phyloP scores from a whole-genome alignment of 2,797 vertebrate species.

The Aphelocoma californica region DNA sequence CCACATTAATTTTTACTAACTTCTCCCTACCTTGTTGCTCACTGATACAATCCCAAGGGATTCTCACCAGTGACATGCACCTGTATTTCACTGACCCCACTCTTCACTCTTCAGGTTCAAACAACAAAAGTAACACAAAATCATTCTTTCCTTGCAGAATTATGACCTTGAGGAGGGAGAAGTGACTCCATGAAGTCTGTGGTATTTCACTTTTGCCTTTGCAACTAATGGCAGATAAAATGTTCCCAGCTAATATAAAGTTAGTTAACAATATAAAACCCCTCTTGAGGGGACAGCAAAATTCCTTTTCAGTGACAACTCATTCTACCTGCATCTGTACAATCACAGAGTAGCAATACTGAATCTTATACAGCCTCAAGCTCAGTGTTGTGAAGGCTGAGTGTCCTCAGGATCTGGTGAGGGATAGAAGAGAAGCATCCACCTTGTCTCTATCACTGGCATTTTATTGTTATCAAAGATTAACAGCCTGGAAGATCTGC shows the following conservation, averaged over 20 bases:
- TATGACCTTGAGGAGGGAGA: background rate
- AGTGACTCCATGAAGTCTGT: background rate
- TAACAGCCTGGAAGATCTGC: background rate
- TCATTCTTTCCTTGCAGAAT: background rate
- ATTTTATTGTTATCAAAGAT: background rate
- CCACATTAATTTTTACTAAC: background rate
- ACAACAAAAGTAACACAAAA: background rate
- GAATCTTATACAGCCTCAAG: background rate
- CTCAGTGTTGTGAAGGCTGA: background rate
- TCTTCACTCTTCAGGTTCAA: background rate
- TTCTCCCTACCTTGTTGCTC: background rate
- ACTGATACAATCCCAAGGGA: background rate
- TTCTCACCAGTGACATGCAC: background rate
- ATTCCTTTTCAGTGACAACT: background rate
- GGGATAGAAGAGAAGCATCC: background rate
- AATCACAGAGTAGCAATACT: background rate
- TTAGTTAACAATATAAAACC: background rate
- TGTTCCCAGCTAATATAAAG: background rate
- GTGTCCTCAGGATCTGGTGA: background rate
- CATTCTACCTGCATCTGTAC: background rate
- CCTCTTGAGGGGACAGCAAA: background rate
- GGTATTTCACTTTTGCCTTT: background rate
- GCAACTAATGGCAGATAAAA: background rate
- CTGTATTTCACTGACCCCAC: background rate
- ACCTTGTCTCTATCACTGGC: background rate